A percentile compares a stretch with the other conserved stretches of the same genome.
phyloP scores from a whole-genome alignment of 2,888 invertebrate genomes.

The Dorcus parallelipipedus region DNA sequence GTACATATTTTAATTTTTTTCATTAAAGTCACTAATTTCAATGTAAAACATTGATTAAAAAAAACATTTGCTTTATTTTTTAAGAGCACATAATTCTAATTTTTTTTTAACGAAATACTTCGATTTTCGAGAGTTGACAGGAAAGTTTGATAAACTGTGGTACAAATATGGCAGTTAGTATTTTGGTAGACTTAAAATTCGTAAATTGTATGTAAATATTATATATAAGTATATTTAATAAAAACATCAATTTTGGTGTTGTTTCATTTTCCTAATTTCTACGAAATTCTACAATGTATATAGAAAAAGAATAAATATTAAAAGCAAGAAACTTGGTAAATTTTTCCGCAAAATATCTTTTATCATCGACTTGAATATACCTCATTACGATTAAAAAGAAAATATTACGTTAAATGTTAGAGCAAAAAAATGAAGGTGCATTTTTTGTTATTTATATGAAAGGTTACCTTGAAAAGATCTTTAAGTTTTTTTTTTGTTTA shows the following conservation, averaged over 20 bases:
- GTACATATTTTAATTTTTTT: neutral
- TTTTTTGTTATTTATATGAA: no score
- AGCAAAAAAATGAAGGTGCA: no score
- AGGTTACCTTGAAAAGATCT: no score
- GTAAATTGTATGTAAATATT: constrained; percentile 13
- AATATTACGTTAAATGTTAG: no score
- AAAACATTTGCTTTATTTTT: neutral
- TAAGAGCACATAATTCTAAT: neutral
- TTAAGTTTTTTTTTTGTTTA: no score
- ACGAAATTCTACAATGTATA: neutral
- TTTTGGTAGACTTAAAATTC: constrained; percentile 26
- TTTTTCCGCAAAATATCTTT: no score
- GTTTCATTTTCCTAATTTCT: constrained; percentile 13
- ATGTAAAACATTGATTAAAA: neutral
- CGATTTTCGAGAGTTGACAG: constrained; percentile 2
- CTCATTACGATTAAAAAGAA: no score
- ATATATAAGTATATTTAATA: constrained; percentile 26
- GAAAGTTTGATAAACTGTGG: constrained; percentile 20
- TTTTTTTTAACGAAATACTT: neutral
- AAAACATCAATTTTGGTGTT: constrained; percentile 21
- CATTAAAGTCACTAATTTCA: neutral
- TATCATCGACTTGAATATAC: no score
- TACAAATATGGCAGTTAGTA: constrained; percentile 29
- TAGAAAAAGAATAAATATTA: neutral
- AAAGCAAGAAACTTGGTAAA: no score